Base-by-base conservation (phyloP, 2,797 vertebrate species). In the Epinephelus malabaricus region DNA sequence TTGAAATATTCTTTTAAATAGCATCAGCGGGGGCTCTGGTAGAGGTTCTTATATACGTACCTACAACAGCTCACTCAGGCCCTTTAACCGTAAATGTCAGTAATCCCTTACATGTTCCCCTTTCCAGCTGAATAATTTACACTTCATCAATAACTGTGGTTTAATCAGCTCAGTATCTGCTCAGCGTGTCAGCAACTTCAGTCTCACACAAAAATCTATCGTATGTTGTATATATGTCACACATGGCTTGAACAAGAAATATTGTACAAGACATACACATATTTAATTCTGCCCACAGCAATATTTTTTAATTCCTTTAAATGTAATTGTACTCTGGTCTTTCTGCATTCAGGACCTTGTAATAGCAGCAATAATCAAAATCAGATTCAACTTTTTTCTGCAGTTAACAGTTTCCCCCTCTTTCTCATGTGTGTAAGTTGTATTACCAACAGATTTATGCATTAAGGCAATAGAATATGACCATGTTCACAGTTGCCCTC, bases 101-200 rank as follows among this genome's bases (percentile, higher is more conserved):
- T 56, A 49, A 40, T 49, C 13, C 34, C 34, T 34, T 34, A 34
- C 34, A 34, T 34, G 7, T 34, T 34, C 34, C 7, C 34, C 6
- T 34, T 34, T 34, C 34, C 34, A 34, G 34, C 34, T 34, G 34
- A 73, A 40, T 55, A 4, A 64, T 21, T 19, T 38, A 25, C 19
- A 54, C 47, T 53, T 54, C 23, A 50, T 51, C 43, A 45, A 46
- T 23, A 3, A 46, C 11, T 43, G 18, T 59, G 17, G n/a, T 53
- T 68, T 45, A 71, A 78, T 64, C 34, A 71, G 46, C 59, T 69
- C 19, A 68, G 47, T 23, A 23, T 30, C 18, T 60, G 21, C n/a
- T 14, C 61, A 7, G 19, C 14, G 18, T 46, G 6, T 27, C 54
- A 59, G 30, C 21, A 47, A 9, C 51, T 55, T 62, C 49, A 46